Percentiles rank a stretch among this genome's conserved stretches.
Conservation (phyloP, 2,888 invertebrate species). For the Elmis aenea region DNA sequence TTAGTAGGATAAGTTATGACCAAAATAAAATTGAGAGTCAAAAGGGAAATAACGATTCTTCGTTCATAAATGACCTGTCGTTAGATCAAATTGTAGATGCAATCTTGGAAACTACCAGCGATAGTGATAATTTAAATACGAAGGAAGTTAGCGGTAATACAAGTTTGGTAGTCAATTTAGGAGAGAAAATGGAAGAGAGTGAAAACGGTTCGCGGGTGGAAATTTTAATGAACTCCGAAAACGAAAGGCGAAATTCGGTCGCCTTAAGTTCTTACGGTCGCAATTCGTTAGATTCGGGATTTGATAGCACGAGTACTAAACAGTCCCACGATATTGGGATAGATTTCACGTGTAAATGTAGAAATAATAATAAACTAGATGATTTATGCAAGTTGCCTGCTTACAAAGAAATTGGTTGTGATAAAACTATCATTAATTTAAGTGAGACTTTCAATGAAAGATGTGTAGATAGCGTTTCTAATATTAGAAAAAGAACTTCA, state of each 20-base stretch:
- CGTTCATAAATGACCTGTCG: slow-evolving; percentile 52
- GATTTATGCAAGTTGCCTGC: background rate
- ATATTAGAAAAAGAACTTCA: slow-evolving; percentile 20
- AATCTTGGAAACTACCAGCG: slow-evolving; percentile 56
- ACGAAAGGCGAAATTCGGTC: slow-evolving; percentile 25
- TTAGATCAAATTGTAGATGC: slow-evolving; percentile 60
- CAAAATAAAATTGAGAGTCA: slow-evolving; percentile 39
- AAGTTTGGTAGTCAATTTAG: slow-evolving; percentile 27
- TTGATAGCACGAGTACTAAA: slow-evolving; percentile 37
- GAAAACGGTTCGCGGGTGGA: slow-evolving; percentile 37
- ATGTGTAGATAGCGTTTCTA: slow-evolving; percentile 35
- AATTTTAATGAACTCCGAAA: slow-evolving; percentile 32
- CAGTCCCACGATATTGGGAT: slow-evolving; percentile 34
- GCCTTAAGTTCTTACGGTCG: slow-evolving; percentile 27
- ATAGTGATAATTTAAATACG: slow-evolving; percentile 44
- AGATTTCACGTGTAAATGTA: slow-evolving; percentile 39
- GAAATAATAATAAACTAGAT: slow-evolving; percentile 25
- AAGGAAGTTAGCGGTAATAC: slow-evolving; percentile 32
- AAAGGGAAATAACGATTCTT: slow-evolving; percentile 45
- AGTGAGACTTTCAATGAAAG: slow-evolving; percentile 42
- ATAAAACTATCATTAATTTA: slow-evolving; percentile 41
- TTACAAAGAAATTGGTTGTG: slow-evolving; percentile 16
- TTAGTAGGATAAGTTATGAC: slow-evolving; percentile 48
- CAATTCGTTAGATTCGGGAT: slow-evolving; percentile 41
- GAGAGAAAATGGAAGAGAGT: slow-evolving; percentile 24